A percentile compares a stretch with the other conserved stretches of the same genome.
phyloP scores from a whole-genome alignment of 2,888 invertebrate species.

The Drosophila infuscata region DNA sequence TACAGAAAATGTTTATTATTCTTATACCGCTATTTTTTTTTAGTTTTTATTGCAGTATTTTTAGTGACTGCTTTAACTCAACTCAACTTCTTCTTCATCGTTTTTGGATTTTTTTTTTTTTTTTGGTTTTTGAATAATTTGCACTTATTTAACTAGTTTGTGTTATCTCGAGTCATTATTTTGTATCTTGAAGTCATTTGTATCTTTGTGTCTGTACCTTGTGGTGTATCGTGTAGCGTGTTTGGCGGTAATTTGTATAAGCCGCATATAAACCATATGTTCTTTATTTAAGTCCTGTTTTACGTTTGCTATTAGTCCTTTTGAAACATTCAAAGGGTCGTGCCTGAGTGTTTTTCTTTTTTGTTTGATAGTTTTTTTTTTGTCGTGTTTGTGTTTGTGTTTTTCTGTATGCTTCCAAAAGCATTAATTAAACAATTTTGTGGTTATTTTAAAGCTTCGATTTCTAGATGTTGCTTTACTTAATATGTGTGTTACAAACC shows the following conservation, averaged over 20 bases:
- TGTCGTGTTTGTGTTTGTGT: conserved; percentile 27
- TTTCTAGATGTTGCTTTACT: conserved; percentile 24
- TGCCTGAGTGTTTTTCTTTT: conserved; percentile 66
- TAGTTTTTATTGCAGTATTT: conserved; percentile 53
- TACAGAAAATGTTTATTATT: conserved; percentile 63
- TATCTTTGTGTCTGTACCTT: conserved; percentile 64
- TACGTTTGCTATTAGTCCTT: conserved; percentile 65
- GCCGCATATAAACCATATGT: conserved; percentile 48
- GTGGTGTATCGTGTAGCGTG: conserved; percentile 70
- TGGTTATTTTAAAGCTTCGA: conserved; percentile 22
- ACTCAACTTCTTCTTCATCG: conserved; percentile 5
- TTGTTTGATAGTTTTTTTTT: conserved; percentile 21
- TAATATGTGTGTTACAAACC: conserved; percentile 63
- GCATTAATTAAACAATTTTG: conserved; percentile 31
- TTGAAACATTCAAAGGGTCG: conserved; percentile 68
- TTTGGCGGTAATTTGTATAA: conserved; percentile 24
- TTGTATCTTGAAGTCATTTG: conserved; percentile 55
- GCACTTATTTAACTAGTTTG: conserved; percentile 52
- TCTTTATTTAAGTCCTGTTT: conserved; percentile 33
- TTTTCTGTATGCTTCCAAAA: conserved; percentile 9
- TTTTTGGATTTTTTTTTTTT: conserved; percentile 25
- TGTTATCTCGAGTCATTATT: conserved; percentile 26
- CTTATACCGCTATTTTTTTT: conserved; percentile 39
- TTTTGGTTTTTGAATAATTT: conserved; percentile 47
- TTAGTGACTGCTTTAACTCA: conserved; percentile 16